Evolutionary conservation across 2,797 vertebrate species (phyloP).

Genomic region (Epinephelus coioides): DNA sequence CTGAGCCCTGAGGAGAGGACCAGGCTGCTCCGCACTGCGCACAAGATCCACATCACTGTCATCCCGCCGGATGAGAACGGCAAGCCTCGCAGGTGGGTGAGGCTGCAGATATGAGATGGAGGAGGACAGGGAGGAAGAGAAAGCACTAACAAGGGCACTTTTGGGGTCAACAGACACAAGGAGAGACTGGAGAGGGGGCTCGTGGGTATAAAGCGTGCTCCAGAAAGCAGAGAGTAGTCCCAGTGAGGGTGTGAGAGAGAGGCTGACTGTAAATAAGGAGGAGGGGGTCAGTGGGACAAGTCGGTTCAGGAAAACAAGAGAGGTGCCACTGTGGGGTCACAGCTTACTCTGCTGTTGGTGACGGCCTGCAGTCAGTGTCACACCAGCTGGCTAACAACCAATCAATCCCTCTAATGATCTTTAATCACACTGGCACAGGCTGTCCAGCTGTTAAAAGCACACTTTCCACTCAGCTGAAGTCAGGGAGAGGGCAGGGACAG

Average conservation of each 20-base stretch:
- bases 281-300: slow-evolving; percentile 32
- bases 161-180: slow-evolving; percentile 23
- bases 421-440: slow-evolving; percentile 58
- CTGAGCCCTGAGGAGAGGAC: slow-evolving; percentile 85
- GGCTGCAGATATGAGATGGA: background rate
- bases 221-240: slow-evolving; percentile 22
- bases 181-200: slow-evolving; percentile 18
- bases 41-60: slow-evolving; percentile 94
- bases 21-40: slow-evolving; percentile 87
- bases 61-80: slow-evolving; percentile 93
- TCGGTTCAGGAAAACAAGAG: slow-evolving; percentile 36
- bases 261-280: background rate
- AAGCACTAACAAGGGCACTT: slow-evolving; percentile 18
- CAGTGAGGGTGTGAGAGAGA: slow-evolving; percentile 36
- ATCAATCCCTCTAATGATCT: slow-evolving; percentile 75
- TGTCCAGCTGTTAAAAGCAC: slow-evolving; percentile 36
- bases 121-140: background rate
- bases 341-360: slow-evolving; percentile 52
- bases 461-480: slow-evolving; percentile 44
- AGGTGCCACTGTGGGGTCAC: slow-evolving; percentile 54
- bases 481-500: slow-evolving; percentile 42
- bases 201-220: background rate
- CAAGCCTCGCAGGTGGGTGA: slow-evolving; percentile 91
- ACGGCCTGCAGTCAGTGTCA: slow-evolving; percentile 56
- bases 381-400: slow-evolving; percentile 74